phyloP scores from a whole-genome alignment of 2,113 vertebrate species.

The Sakesphorus luctuosus region DNA sequence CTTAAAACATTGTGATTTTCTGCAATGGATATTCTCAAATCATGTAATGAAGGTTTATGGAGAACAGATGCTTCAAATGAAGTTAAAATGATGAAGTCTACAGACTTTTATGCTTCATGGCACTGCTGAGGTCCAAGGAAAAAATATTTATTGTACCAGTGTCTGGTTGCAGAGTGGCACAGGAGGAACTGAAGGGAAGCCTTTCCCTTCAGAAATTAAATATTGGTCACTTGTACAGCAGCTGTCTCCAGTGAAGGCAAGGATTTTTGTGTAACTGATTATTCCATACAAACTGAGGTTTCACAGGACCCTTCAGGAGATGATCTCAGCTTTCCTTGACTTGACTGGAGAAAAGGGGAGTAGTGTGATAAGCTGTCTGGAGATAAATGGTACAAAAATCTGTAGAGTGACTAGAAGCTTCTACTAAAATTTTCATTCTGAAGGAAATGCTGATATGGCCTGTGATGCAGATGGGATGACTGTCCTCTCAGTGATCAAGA shows the following conservation, averaged over 20 bases:
- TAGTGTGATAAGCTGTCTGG: neutral
- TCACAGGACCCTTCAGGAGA: neutral
- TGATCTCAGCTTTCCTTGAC: neutral
- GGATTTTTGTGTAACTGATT: neutral
- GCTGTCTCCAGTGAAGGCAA: neutral
- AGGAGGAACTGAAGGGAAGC: neutral
- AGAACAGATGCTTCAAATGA: neutral
- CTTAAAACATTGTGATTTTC: neutral
- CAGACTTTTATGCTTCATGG: neutral
- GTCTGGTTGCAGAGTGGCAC: neutral
- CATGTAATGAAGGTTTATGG: fast-evolving
- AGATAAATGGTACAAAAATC: neutral
- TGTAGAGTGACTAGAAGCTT: neutral
- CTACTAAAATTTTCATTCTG: neutral
- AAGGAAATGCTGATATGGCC: neutral
- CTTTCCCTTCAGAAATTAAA: neutral
- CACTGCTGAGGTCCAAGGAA: neutral
- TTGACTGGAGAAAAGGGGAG: neutral
- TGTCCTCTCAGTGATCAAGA: neutral
- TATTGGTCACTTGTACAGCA: neutral
- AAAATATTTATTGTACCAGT: neutral
- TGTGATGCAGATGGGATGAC: neutral
- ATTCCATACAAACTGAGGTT: neutral
- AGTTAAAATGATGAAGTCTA: neutral
- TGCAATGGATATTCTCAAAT: neutral